Conservation (phyloP, 1,140 invertebrate species). For the Forficula auricularia region DNA sequence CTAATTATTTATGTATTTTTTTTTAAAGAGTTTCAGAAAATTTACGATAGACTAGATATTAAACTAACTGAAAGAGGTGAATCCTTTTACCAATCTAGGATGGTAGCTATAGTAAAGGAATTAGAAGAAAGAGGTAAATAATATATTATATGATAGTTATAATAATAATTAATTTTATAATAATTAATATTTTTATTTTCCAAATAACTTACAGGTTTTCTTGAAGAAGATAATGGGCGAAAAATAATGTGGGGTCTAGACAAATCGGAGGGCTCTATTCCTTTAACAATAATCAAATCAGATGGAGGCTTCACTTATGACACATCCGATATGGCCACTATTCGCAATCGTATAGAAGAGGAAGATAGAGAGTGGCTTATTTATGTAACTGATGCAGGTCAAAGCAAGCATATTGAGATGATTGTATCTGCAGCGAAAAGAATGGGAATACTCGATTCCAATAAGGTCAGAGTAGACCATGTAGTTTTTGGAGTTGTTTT, state of each 20-base stretch:
- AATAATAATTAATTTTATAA: conserved; percentile 3
- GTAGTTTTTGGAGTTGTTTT: conserved; percentile 93
- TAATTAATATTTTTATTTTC: not conserved
- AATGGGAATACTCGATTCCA: conserved; percentile 47
- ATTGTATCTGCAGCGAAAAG: conserved; percentile 52
- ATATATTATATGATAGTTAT: conserved; percentile 9
- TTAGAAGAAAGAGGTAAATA: conserved; percentile 44
- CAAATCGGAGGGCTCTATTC: conserved; percentile 37
- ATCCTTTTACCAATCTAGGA: conserved; percentile 91
- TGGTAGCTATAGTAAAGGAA: conserved; percentile 69
- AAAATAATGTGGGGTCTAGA: conserved; percentile 70
- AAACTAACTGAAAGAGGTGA: conserved; percentile 75
- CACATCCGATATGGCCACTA: conserved; percentile 89
- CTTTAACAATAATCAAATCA: conserved; percentile 89
- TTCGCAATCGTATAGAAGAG: conserved; percentile 73
- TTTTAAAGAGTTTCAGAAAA: conserved; percentile 65
- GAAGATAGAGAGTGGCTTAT: conserved; percentile 83
- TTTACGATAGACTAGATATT: conserved; percentile 58
- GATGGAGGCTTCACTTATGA: conserved; percentile 99
- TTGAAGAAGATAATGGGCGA: conserved; percentile 82
- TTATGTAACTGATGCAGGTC: conserved; percentile 90
- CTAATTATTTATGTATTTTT: conserved; percentile 12
- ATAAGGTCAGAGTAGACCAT: conserved; percentile 60
- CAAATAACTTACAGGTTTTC: conserved; percentile 24
- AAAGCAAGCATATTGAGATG: conserved; percentile 69